Conservation (phyloP, 1,140 invertebrate species). For the Chymomyza costata region DNA sequence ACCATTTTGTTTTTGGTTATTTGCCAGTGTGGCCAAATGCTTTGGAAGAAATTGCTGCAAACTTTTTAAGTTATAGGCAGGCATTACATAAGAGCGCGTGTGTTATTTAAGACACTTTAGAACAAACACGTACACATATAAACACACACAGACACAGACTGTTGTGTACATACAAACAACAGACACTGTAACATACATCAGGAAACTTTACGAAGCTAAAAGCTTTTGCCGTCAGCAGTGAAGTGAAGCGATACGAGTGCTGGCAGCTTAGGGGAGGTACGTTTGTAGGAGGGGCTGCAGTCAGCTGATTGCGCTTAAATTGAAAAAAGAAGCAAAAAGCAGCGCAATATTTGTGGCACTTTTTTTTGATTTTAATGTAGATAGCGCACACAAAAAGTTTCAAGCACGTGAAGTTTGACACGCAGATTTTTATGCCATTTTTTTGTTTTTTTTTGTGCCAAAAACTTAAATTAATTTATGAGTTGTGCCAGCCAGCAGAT, state of each 20-base stretch:
- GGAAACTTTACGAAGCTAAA: conserved; percentile 6
- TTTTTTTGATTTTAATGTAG: conserved; percentile 18
- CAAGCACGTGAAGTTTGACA: conserved; percentile 61
- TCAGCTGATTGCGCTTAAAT: conserved; percentile 32
- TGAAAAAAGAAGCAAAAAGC: conserved; percentile 11
- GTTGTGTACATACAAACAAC: background rate
- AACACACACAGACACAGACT: background rate
- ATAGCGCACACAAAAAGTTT: conserved; percentile 55
- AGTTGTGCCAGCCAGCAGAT: conserved; percentile 53
- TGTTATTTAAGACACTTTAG: conserved; percentile 3
- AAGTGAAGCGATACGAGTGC: no score
- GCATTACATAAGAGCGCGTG: no score
- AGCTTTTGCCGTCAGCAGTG: conserved; percentile 32
- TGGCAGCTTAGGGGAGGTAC: no score
- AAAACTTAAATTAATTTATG: conserved; percentile 69
- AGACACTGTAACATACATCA: no score
- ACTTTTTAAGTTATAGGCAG: no score
- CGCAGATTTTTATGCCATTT: conserved; percentile 16
- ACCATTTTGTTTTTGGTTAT: conserved; percentile 19
- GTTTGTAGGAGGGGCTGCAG: no score
- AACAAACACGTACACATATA: background rate
- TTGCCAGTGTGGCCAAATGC: conserved; percentile 6
- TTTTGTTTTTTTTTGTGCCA: conserved; percentile 31
- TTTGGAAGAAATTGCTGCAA: conserved; percentile 27
- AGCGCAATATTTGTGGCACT: conserved; percentile 59